Percentiles rank a stretch among this genome's conserved stretches.
Conservation (phyloP, 1,140 invertebrate species). For the Trinorchestia longiramus region DNA sequence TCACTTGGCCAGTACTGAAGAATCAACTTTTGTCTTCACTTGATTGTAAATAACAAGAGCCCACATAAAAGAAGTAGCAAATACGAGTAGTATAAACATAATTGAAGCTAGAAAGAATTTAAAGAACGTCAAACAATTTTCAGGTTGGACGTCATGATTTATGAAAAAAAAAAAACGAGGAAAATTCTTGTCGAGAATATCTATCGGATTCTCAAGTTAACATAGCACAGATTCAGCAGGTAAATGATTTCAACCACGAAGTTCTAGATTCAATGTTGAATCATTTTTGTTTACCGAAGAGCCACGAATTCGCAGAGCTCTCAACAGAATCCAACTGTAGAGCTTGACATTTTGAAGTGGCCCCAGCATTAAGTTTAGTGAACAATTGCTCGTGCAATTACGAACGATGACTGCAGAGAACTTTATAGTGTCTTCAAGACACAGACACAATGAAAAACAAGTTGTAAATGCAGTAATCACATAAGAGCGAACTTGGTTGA, state of each 20-base stretch:
- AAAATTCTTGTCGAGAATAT: background rate
- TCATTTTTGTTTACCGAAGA: background rate
- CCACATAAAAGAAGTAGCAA: too few species aligned
- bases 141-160: background rate
- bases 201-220: background rate
- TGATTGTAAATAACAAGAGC: too few species aligned
- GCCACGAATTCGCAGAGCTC: background rate
- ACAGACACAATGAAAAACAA: background rate
- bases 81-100: too few species aligned
- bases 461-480: background rate
- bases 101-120: too few species aligned
- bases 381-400: background rate
- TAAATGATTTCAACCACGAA: background rate
- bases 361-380: background rate
- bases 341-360: background rate
- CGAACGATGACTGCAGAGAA: background rate
- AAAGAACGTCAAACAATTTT: too few species aligned
- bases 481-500: background rate
- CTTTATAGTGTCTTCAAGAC: background rate
- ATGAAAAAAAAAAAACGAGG: background rate
- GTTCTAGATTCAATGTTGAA: background rate
- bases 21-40: too few species aligned
- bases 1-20: too few species aligned
- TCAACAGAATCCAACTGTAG: background rate
- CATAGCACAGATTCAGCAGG: background rate